These are phyloP conservation scores for Platorchestia sp. DNA, from an alignment of 1,140 invertebrate species.

Conservation along the genomic window DNA sequence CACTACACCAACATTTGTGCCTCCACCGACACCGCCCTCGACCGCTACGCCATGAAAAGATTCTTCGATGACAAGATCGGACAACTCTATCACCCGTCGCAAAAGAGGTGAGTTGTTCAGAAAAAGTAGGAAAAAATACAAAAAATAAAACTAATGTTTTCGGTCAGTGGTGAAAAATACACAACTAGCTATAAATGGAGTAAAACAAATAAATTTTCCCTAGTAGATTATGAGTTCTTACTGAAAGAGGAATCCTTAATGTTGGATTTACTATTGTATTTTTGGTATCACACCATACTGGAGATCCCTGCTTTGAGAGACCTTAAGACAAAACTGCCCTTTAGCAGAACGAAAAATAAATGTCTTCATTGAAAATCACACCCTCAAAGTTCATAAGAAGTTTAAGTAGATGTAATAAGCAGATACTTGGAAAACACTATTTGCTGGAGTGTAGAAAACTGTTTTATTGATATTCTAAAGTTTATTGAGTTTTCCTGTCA, in stretches of 20 bases:
- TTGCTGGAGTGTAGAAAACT: neutral
- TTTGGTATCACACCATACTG: neutral
- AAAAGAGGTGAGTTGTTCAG: constrained; percentile 79
- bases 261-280: neutral
- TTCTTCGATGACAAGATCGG: constrained; percentile 91
- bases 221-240: neutral
- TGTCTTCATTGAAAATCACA: neutral
- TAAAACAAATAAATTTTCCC: too few species aligned
- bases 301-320: neutral
- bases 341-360: neutral
- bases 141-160: neutral
- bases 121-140: neutral
- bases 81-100: constrained; percentile 85
- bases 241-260: neutral
- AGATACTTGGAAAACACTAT: neutral
- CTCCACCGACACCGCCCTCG: constrained; percentile 88
- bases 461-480: too few species aligned
- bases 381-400: neutral
- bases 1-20: constrained; percentile 94
- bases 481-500: neutral
- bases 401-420: neutral
- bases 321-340: neutral
- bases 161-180: neutral
- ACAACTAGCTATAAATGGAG: too few species aligned
- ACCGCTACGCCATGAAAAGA: constrained; percentile 91